A percentile compares a stretch with the other conserved stretches of the same genome.
Evolutionary conservation across 1,140 invertebrate genomes (phyloP).

Genomic region (Zaprionus lachaisei): DNA sequence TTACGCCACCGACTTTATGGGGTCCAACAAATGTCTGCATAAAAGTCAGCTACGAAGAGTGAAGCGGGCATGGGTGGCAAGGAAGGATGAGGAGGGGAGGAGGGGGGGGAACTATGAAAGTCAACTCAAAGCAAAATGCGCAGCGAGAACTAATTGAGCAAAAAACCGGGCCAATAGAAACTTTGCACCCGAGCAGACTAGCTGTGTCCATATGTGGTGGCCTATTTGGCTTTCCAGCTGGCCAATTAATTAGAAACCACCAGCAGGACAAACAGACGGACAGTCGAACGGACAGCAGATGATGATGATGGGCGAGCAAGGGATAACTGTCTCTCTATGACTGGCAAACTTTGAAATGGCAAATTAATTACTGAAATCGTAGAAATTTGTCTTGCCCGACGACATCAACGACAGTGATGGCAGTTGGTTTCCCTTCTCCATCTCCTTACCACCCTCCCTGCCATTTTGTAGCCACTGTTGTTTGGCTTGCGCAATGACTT

Average conservation of each 20-base stretch:
- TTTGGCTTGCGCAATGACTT: conserved; percentile 77
- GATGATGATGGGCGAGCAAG: conserved; percentile 42
- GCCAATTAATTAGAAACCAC: conserved; percentile 77
- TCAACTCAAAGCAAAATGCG: conserved; percentile 11
- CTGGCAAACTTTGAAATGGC: conserved; percentile 74
- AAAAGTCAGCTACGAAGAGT: conserved; percentile 61
- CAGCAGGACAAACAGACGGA: conserved; percentile 32
- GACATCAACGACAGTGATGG: not conserved
- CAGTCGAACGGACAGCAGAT: not conserved
- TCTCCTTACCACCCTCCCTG: too few species aligned
- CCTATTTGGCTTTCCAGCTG: conserved; percentile 57
- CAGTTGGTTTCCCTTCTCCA: not conserved
- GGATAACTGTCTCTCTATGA: conserved; percentile 51
- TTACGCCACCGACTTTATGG: conserved; percentile 49
- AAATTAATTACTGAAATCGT: conserved; percentile 83
- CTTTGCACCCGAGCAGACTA: conserved; percentile 3
- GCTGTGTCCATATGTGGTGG: conserved; percentile 56
- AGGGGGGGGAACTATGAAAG: not conserved
- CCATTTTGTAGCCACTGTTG: conserved; percentile 59
- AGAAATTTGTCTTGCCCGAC: conserved; percentile 76
- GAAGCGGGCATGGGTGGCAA: too few species aligned
- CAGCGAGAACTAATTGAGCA: conserved; percentile 65
- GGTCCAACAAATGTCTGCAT: conserved; percentile 68
- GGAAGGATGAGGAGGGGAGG: not conserved
- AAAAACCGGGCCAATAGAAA: conserved; percentile 35